These are phyloP conservation scores for Euphydryas editha DNA, from an alignment of 2,888 invertebrate genomes.

Conservation along the genomic window DNA sequence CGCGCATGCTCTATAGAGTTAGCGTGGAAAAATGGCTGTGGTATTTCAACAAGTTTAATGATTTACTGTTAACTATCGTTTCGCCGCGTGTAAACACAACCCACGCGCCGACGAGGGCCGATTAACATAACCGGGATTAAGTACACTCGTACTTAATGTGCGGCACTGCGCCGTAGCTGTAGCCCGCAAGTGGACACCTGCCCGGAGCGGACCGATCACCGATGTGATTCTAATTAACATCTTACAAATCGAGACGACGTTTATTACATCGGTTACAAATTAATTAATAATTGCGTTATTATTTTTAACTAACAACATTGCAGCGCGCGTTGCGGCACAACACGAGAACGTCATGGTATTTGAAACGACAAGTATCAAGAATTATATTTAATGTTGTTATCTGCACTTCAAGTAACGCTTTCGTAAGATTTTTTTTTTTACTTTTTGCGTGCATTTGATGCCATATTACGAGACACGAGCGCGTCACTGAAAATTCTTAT, in stretches of 20 bases:
- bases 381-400: no score
- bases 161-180: constrained; percentile 1
- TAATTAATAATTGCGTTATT: background rate
- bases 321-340: background rate
- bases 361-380: no score
- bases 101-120: constrained; percentile 2
- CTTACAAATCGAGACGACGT: background rate
- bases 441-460: no score
- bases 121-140: constrained; percentile 24
- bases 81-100: background rate
- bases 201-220: background rate
- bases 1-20: background rate
- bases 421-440: no score
- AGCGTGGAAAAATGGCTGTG: constrained; percentile 6
- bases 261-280: background rate
- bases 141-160: no score
- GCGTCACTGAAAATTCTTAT: no score
- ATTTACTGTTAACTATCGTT: constrained; percentile 9
- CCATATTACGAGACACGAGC: no score
- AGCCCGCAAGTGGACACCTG: background rate
- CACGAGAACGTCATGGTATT: background rate
- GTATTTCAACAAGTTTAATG: constrained; percentile 13
- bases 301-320: background rate
- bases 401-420: no score
- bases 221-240: background rate